Base-by-base conservation (phyloP, 2,113 vertebrate genomes). In the Hiodon alosoides region DNA sequence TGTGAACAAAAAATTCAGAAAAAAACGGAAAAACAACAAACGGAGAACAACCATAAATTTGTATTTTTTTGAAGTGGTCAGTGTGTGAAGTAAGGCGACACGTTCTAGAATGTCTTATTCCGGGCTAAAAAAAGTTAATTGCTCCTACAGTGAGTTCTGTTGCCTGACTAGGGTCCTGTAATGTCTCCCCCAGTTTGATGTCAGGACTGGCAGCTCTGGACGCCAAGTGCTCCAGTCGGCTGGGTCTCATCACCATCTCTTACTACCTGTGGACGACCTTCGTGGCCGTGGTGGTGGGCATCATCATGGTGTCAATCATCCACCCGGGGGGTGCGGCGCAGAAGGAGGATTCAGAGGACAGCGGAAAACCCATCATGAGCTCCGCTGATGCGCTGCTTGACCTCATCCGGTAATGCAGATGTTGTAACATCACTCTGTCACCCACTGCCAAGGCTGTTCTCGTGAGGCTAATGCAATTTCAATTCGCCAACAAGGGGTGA, bases 181-280 rank as follows among this genome's bases (percentile, higher is more conserved):
- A 66, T 52, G 16, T 67, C n/a, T 73, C 13, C 54, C 79, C n/a
- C 86, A 99, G 97, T 86, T 85, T 99, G 86, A 96, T 99, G 94
- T 99, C 97, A 0, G 95, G 96, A 60, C 90, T 99, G 2, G 97
- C 97, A 55, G 96, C 97, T 16, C 90, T 99, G 60, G 96, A 99
- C 57, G 93, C 96, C 68, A 99, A 98, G 89, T 97, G 96, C 14
- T 98, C 96, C 77, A 96, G 96, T 79, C 95, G 95, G 52, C 85
- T 99, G 72, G 97, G 97, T 11, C 91, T 99, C 80, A 95, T 99
- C 83, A 98, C 96, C 0, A 89, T 99, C 80, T 96, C 97, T 0
- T 99, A 99, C 80, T 99, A 99, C 87, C 88, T 99, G 81, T 98
- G 96, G 96, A 99, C 97, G 82, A 99, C 97, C 4, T 98, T 99